These are phyloP conservation scores for Camelus dromedarius DNA, from an alignment of 2,113 vertebrate genomes.

Conservation along the genomic window DNA sequence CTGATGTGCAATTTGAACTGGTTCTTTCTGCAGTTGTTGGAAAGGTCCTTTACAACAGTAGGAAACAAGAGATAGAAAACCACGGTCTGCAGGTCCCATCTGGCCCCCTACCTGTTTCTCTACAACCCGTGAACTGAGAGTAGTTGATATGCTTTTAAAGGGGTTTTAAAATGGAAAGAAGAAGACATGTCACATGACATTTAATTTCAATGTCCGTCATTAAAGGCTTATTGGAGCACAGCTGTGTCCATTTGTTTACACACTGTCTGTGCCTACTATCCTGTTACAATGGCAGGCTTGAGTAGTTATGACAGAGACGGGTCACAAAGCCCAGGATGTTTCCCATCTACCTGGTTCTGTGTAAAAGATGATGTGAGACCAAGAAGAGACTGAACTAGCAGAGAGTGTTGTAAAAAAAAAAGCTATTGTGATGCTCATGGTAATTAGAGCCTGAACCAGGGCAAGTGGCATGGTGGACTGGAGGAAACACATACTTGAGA, in stretches of 20 bases:
- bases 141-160: not conserved
- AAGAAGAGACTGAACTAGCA: not conserved
- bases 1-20: not conserved
- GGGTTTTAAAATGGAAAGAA: not conserved
- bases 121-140: not conserved
- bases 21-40: not conserved
- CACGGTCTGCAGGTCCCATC: not conserved
- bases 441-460: too few relatives aligned
- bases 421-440: not conserved
- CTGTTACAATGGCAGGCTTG: not conserved
- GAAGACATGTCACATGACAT: not conserved
- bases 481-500: not conserved
- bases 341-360: not conserved
- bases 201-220: not conserved
- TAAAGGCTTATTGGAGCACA: not conserved
- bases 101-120: not conserved
- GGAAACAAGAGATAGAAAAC: not conserved
- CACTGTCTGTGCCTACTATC: not conserved
- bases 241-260: not conserved
- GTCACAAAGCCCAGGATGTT: not conserved
- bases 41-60: not conserved
- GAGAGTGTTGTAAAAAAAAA: not conserved
- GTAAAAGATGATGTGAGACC: not conserved
- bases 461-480: not conserved
- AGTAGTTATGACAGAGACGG: not conserved